Percentiles rank a stretch among this genome's conserved stretches.
phyloP scores from a whole-genome alignment of 1,140 invertebrate genomes.

The Lethrus apterus region DNA sequence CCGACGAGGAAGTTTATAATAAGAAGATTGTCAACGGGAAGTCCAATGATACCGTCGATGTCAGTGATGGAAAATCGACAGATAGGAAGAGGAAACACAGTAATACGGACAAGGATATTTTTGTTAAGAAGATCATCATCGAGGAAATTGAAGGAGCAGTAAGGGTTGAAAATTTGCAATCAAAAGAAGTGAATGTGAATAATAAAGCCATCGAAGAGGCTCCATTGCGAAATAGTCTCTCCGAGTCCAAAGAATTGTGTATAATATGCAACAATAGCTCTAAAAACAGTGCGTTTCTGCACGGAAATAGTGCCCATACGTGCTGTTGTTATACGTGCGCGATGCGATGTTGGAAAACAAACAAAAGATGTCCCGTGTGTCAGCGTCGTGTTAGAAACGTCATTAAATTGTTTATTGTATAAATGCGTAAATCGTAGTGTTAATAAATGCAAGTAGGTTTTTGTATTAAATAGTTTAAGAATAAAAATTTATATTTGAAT shows the following conservation, averaged over 20 bases:
- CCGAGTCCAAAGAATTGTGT: conserved; percentile 43
- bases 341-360: conserved; percentile 51
- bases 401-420: conserved; percentile 44
- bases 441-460: no score
- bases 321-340: conserved; percentile 64
- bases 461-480: no score
- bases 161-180: neutral
- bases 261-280: conserved; percentile 51
- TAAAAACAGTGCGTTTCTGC: conserved; percentile 58
- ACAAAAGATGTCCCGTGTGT: conserved; percentile 58
- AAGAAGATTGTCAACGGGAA: neutral
- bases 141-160: neutral
- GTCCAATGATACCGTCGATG: conserved; percentile 6
- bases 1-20: neutral
- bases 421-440: no score
- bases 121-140: conserved; percentile 5
- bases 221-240: neutral
- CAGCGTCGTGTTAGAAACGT: conserved; percentile 58
- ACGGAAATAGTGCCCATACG: conserved; percentile 54
- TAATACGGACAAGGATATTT: conserved; percentile 8
- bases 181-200: neutral
- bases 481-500: conserved; percentile 3
- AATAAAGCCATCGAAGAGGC: neutral
- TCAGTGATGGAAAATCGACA: neutral
- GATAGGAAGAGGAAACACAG: conserved; percentile 4